Conservation (phyloP, 2,797 vertebrate genomes). For the Cryptoblepharus egeriae region DNA sequence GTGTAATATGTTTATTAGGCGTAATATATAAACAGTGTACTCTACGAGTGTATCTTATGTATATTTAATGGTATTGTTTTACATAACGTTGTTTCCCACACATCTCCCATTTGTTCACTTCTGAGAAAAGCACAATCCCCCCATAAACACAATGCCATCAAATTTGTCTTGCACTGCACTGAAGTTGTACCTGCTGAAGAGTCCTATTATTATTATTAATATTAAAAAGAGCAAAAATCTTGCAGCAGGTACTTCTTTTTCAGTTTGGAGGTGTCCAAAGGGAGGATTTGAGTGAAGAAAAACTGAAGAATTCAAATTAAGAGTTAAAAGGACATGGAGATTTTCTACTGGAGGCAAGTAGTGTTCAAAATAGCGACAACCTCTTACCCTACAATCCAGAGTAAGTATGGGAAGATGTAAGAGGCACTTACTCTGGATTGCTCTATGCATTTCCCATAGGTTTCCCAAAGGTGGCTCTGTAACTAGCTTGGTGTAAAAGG, state of each 20-base stretch:
- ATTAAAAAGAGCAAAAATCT: conserved; percentile 64
- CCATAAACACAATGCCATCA: conserved; percentile 41
- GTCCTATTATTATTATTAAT: conserved; percentile 55
- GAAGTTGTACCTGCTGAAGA: conserved; percentile 28
- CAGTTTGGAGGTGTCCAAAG: not conserved
- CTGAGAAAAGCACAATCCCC: conserved; percentile 3
- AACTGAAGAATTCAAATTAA: not conserved
- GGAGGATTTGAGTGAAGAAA: not conserved
- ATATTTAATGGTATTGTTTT: conserved; percentile 52
- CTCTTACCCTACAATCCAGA: no score
- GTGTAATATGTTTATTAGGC: conserved; percentile 59
- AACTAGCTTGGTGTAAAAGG: no score
- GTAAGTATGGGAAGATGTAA: no score
- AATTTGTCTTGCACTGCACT: conserved; percentile 9
- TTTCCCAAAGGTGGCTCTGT: no score
- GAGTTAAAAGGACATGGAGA: not conserved
- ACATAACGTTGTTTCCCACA: conserved; percentile 47
- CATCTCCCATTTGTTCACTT: conserved; percentile 38
- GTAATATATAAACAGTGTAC: conserved; percentile 52
- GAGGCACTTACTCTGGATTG: no score
- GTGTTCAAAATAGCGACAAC: no score
- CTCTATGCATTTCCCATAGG: no score
- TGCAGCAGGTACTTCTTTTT: no score
- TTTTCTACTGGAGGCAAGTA: no score
- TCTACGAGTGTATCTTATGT: conserved; percentile 43